Conservation (phyloP, 2,113 vertebrate genomes). For the Laterallus jamaicensis region DNA sequence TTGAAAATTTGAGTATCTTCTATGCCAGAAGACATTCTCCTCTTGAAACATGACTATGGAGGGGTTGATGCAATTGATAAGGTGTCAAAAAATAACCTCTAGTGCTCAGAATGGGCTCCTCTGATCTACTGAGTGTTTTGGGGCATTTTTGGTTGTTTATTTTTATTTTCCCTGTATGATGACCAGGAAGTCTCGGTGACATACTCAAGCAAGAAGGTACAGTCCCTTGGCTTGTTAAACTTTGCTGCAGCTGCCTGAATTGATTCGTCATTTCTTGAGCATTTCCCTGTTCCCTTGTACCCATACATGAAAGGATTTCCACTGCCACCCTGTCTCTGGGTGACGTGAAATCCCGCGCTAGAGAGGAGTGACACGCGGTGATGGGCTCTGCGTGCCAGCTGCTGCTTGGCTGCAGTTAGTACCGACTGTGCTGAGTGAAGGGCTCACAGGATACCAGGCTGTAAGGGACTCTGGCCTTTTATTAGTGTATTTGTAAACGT, state of each 20-base stretch:
- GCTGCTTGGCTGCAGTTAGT: not conserved
- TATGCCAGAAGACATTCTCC: not conserved
- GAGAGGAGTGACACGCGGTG: not conserved
- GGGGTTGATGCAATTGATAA: not conserved
- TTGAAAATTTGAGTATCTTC: not conserved
- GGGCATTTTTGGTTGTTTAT: not conserved
- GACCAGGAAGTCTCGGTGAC: not conserved
- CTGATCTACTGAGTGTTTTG: not conserved
- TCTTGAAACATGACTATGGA: not conserved
- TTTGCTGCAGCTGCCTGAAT: not conserved
- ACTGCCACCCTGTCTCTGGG: accelerated
- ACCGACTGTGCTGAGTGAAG: not conserved
- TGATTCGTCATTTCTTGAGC: not conserved
- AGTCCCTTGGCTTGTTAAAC: not conserved
- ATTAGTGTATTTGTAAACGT: not conserved
- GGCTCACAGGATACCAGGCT: not conserved
- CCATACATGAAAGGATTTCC: not conserved
- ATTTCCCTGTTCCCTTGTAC: not conserved
- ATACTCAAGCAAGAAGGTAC: not conserved
- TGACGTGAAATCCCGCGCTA: not conserved
- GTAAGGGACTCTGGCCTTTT: not conserved
- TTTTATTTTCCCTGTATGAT: not conserved
- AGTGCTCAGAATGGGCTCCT: not conserved
- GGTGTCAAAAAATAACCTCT: not conserved
- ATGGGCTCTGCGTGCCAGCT: not conserved